Percentiles rank a stretch among this genome's conserved stretches.
Conservation (phyloP, 2,113 vertebrate genomes). For the human region GRCh38 chr12:67614001-67614500, state of each 20-base stretch:
- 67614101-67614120: slow-evolving; percentile 4
- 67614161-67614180: background rate
- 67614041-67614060: background rate
- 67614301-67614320: slow-evolving; percentile 34
- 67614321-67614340: slow-evolving; percentile 9
- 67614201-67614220: slow-evolving; percentile 66
- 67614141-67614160: background rate
- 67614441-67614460: background rate
- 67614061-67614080: background rate
- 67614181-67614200: slow-evolving; percentile 28
- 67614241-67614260: slow-evolving; percentile 45
- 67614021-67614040: background rate
- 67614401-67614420: background rate
- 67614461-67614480: background rate
- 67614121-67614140: background rate
- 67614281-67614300: slow-evolving; percentile 38
- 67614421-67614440: background rate
- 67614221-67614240: slow-evolving; percentile 33
- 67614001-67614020: background rate
- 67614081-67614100: background rate
- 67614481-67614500: background rate
- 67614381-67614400: background rate
- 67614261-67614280: slow-evolving; percentile 55
- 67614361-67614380: background rate
- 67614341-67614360: background rate